phyloP scores from a whole-genome alignment of 2,888 invertebrate genomes.

The Pyrgus malvae region DNA sequence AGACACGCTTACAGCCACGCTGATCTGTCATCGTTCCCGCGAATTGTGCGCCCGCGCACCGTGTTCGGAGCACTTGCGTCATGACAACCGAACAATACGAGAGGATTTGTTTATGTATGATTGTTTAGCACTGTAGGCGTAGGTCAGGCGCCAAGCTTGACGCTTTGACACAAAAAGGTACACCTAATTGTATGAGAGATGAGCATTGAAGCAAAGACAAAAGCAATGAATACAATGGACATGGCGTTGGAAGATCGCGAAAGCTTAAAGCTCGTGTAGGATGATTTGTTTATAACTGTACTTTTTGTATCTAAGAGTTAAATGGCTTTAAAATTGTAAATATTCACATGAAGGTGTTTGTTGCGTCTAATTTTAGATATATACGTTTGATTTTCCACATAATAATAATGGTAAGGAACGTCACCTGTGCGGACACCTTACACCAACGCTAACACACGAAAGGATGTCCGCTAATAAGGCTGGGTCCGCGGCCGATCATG shows the following conservation, averaged over 20 bases:
- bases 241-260: constrained; percentile 4
- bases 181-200: constrained; percentile 22
- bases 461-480: no score
- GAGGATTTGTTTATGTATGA: constrained; percentile 37
- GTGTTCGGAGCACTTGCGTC: constrained; percentile 23
- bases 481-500: no score
- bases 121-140: constrained; percentile 33
- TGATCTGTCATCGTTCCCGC: constrained; percentile 35
- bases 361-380: no score
- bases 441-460: no score
- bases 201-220: constrained; percentile 19
- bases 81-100: constrained; percentile 30
- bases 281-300: constrained; percentile 7
- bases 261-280: not conserved
- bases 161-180: constrained; percentile 11
- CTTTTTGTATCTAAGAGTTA: not conserved
- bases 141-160: constrained; percentile 31
- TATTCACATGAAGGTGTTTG: no score
- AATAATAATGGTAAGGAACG: no score
- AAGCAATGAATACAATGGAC: constrained; percentile 22
- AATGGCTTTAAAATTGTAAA: no score
- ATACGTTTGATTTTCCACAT: no score
- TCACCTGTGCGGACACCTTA: no score
- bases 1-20: constrained; percentile 1
- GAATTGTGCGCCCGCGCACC: constrained; percentile 19